These are phyloP conservation scores for Habrosyne pyritoides DNA, from an alignment of 2,888 invertebrate species.

Conservation along the genomic window DNA sequence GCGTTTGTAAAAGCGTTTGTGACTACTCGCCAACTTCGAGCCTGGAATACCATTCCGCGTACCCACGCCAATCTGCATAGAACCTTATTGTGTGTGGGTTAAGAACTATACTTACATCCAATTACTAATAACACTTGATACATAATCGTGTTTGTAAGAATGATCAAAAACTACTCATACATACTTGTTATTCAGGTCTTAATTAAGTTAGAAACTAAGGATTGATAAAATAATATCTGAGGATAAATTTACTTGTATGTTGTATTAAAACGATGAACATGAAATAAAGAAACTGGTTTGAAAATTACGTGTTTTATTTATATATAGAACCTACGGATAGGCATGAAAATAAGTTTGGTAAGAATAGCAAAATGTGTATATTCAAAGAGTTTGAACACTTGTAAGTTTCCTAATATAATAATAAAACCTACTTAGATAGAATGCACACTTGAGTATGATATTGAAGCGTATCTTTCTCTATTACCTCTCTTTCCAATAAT, in stretches of 20 bases:
- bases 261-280: constrained; percentile 83
- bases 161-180: constrained; percentile 50
- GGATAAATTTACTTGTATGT: constrained; percentile 84
- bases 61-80: not conserved
- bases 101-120: constrained; percentile 27
- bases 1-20: not conserved
- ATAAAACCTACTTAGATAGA: too few relatives aligned
- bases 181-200: constrained; percentile 80
- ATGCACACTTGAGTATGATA: too few relatives aligned
- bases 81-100: constrained; percentile 46
- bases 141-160: constrained; percentile 19
- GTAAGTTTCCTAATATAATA: too few relatives aligned
- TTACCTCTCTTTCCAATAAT: too few relatives aligned
- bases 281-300: constrained; percentile 84
- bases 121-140: constrained; percentile 32
- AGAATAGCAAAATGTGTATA: too few relatives aligned
- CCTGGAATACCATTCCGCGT: not conserved
- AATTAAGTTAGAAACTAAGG: constrained; percentile 80
- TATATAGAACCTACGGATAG: not conserved
- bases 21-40: not conserved
- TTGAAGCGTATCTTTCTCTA: too few relatives aligned
- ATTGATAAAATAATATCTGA: constrained; percentile 83
- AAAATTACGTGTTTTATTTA: constrained; percentile 67
- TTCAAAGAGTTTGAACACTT: too few relatives aligned
- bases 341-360: too few relatives aligned